Evolutionary conservation across 2,113 vertebrate genomes (phyloP), one percentile per base, ranked within the genome.

Genomic region (Scophthalmus maximus): DNA sequence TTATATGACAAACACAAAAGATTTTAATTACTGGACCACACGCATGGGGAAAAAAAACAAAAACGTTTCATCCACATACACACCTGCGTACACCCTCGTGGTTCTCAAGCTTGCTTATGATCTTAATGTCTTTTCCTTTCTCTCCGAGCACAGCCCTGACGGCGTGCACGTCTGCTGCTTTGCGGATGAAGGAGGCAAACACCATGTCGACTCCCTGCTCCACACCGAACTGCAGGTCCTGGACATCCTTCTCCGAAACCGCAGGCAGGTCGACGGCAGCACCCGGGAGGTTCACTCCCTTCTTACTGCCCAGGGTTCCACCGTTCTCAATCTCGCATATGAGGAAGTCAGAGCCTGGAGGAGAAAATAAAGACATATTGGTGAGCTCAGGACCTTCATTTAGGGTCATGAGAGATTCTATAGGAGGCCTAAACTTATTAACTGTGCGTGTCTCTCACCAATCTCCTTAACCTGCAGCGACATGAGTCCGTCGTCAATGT

Each of bases 61-160:
- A 40, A 64, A 17, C 2, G 11, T 26, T 25, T 50, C 2, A 12
- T 18, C 0, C 9, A 14, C 40, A 64, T 14, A 40, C 93, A 92
- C 27, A 98, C 98, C 97, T 97, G 86, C 96, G 95, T 12, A 99
- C 98, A 1, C 97, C 98, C 88, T 99, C 98, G 0, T 99, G 98
- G 86, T 99, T 99, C 93, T 99, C 98, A 0, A 99, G 96, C 86
- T 99, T 99, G 95, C 97, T 98, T 92, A 99, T 98, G 74, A 99
- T 98, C 94, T 99, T 98, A 52, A 99, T 99, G 81, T 98, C 92
- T 91, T 98, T 98, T 75, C 97, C 98, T 80, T 95, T 97, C 76
- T 99, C 96, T 11, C 97, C 98, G n/a, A 99, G 93, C 82, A 98
- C 94, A n/a, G 94, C 91, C 47, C 98, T 91, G 61, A 99, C 98